Base-by-base conservation (phyloP, 2,797 vertebrate genomes). In the Danio tinwini region DNA sequence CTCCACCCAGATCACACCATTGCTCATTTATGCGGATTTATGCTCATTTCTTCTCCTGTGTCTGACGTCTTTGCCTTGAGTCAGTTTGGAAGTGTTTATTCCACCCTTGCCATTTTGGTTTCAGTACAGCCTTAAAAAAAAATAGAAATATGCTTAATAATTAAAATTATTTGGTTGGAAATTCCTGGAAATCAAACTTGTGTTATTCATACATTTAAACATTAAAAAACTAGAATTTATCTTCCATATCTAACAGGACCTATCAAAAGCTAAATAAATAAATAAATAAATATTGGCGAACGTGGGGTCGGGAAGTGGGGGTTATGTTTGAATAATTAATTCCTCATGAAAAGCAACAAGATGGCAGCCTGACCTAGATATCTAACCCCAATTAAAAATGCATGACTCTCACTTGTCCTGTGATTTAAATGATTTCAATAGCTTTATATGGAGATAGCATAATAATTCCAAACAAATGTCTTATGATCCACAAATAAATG, bases 321-420 rank as follows among this genome's bases (percentile, higher is more conserved):
- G 55, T 9, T n/a, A 59, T 58, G 21, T 75, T 13, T 86, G 63
- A 84, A 87, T 86, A 74, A 87, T 87, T 86, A 63, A 87, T 80
- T 50, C 56, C 50, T 84, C 62, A 81, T 70, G 74, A 81, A 84
- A 83, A 83, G 37, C 73, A 85, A 77, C 69, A 84, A 84, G 81
- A 68, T 80, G 81, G 37, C 67, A 52, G 74, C 55, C 78, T 85
- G 85, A 84, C 86, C 86, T 75, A 86, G 81, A 87, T 86, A 81
- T 83, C 81, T 84, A 82, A 89, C 85, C 86, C 75, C 74, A 14
- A 85, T 87, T 74, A 87, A 87, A 86, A 81, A 83, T 89, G 3
- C 3, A 89, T 84, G 81, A 19, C 8, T 56, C 49, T 52, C 7
- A 47, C 19, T 64, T 72, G 29, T 72, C 63, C 49, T 70, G 58